These are phyloP conservation scores for Choristoneura rosaceana DNA, from an alignment of 2,888 invertebrate genomes.

Conservation along the genomic window DNA sequence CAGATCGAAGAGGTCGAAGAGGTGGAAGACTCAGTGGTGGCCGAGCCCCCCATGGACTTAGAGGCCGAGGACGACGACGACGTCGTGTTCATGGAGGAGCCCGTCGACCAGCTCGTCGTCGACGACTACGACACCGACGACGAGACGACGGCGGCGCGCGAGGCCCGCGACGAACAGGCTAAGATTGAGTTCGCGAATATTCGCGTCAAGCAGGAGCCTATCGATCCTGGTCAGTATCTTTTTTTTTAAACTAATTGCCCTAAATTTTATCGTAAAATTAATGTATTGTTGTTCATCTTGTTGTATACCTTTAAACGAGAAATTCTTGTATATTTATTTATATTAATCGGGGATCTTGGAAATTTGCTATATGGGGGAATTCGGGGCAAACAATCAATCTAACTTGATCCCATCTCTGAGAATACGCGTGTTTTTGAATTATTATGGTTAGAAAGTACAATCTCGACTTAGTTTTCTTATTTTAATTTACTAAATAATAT, in stretches of 20 bases:
- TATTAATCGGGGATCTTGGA: no score
- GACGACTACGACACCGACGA: conserved; percentile 87
- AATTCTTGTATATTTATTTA: no score
- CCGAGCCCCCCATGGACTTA: neutral
- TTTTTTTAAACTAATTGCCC: neutral
- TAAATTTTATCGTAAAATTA: no score
- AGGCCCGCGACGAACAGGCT: conserved; percentile 61
- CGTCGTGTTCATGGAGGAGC: conserved; percentile 88
- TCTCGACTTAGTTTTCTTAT: no score
- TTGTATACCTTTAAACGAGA: no score
- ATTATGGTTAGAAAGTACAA: no score
- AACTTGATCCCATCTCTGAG: no score
- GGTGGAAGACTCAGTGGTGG: conserved; percentile 4
- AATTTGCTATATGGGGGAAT: no score
- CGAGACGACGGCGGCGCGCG: conserved; percentile 68
- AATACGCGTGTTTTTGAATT: no score
- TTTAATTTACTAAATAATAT: no score
- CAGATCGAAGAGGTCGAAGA: conserved; percentile 23
- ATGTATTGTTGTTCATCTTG: no score
- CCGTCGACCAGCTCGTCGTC: conserved; percentile 87
- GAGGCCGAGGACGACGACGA: conserved; percentile 86
- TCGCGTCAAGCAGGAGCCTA: conserved; percentile 89
- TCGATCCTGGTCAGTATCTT: conserved; percentile 84
- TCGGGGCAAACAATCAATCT: no score
- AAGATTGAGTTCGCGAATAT: conserved; percentile 73